phyloP scores from a whole-genome alignment of 2,888 invertebrate species.

The Apamea crenata region DNA sequence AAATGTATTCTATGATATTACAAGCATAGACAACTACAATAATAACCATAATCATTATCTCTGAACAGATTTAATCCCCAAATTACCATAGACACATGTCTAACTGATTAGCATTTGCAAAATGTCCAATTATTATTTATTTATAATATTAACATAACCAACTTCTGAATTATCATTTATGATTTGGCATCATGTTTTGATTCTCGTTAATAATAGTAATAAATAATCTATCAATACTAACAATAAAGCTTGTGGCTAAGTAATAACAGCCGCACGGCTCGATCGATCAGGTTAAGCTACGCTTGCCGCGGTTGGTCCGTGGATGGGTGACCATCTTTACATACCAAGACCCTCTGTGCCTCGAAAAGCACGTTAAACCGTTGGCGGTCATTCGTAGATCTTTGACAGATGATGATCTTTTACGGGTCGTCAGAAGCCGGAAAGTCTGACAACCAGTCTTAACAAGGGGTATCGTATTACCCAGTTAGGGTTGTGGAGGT shows the following conservation, averaged over 20 bases:
- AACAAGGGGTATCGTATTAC: no score
- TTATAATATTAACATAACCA: slow-evolving; percentile 41
- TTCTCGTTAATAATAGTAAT: neutral
- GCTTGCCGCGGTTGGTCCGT: neutral
- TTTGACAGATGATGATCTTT: no score
- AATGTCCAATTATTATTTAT: slow-evolving; percentile 30
- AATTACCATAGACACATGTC: slow-evolving; percentile 40
- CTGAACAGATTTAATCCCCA: slow-evolving; percentile 11
- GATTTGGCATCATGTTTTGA: neutral
- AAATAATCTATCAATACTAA: neutral
- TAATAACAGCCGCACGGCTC: neutral
- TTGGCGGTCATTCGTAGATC: no score
- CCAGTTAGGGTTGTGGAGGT: no score
- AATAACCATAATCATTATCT: slow-evolving; percentile 21
- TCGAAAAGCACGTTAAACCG: no score
- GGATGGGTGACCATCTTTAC: neutral
- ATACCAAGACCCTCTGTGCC: neutral
- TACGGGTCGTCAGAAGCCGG: no score
- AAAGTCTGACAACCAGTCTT: no score
- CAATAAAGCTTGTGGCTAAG: no score
- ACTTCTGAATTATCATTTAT: slow-evolving; percentile 31
- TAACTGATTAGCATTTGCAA: slow-evolving; percentile 36
- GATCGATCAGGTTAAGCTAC: neutral
- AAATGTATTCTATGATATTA: neutral
- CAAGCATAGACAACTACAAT: slow-evolving; percentile 9